Base-by-base conservation (phyloP, 2,113 vertebrate genomes). In the Thomomys bottae region DNA sequence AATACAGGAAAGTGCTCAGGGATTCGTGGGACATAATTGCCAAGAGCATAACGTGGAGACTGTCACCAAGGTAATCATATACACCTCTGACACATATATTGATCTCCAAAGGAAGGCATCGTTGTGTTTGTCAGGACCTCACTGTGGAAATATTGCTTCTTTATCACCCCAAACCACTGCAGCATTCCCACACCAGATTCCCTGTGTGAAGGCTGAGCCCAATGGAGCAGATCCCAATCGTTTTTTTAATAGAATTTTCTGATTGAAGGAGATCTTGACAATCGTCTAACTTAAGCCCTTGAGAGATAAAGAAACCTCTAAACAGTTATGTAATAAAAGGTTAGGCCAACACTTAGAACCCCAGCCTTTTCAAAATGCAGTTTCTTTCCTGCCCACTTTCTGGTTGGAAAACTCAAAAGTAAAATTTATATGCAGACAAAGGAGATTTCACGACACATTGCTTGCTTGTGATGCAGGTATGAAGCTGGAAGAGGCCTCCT, bases 221-320 rank as follows among this genome's bases (percentile, higher is more conserved):
- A 0, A 38, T 21, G 21, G 20, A 78, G 34, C 54, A 26, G 8
- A 54, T 14, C n/a, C 64, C 49, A 72, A 64, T 26, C 32, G 88
- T 90, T 84, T 40, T 40, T 34, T 71, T 78, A 93, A 83, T 18
- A 71, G 54, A 82, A 36, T 89, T 89, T 92, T 84, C 70, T 79
- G 57, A n/a, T 23, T 30, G 42, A 84, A 68, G 54, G 76, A 87
- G 68, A 84, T 12, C 18, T 81, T 68, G n/a, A 32, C 40, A 23
- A 23, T 61, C 57, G 38, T 57, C 24, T 77, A 78, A 70, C 70
- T 68, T 3, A 8, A 79, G 45, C 5, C 59, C 26, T 32, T 81
- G 23, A 38, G 34, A 90, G 54, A 78, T 38, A 67, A 84, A 38
- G 49, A 80, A 84, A 40, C 61, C 57, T 24, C 11, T 12, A 17